Base-by-base conservation (phyloP, 2,888 invertebrate genomes). In the Bugulina stolonifera region DNA sequence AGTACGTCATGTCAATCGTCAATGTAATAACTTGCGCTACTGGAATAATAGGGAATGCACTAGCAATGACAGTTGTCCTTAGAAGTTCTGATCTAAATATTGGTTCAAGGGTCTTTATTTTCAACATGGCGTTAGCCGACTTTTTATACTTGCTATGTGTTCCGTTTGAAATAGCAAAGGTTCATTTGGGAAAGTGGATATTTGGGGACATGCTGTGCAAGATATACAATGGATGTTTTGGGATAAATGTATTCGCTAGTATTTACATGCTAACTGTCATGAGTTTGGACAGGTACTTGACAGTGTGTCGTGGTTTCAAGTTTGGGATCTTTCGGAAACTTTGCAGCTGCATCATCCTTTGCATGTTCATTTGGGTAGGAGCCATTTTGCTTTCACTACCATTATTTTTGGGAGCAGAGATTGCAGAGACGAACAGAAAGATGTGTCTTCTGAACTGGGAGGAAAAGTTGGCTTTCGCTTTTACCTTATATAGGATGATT, bases 41-140 rank as follows among this genome's bases (percentile, higher is more conserved):
- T 69, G 76, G 76, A 1, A 18, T 73, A 23, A 54, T 73, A 34
- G 76, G 75, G 0, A 76, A 76, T 35, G 52, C 71, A 5, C 54
- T 76, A 69, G 75, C 76, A 1, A 75, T 76, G 35, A 52, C 69
- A 29, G 76, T 76, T 1, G 74, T 76, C 34, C 54, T 73, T 22
- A 1, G 69, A 18, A 74, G 74, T 54, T 69, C 73, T 23, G 64
- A 70, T 23, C 73, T 76, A 74, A 73, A 73, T 35, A 75, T 73
- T 0, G 76, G 74, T 5, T 75, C 76, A 23, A 73, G 72, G 23
- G 72, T 73, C 35, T 76, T 76, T 70, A 76, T 76, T 23, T 73
- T 76, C n/a, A 76, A 76, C 69, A 73, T 76, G 14, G 76, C 76
- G 25, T 35, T 76, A 29, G 76, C 76, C n/a, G 76, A 76, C 55